Conservation (phyloP, 2,797 vertebrate species). For the Dryobates pubescens region DNA sequence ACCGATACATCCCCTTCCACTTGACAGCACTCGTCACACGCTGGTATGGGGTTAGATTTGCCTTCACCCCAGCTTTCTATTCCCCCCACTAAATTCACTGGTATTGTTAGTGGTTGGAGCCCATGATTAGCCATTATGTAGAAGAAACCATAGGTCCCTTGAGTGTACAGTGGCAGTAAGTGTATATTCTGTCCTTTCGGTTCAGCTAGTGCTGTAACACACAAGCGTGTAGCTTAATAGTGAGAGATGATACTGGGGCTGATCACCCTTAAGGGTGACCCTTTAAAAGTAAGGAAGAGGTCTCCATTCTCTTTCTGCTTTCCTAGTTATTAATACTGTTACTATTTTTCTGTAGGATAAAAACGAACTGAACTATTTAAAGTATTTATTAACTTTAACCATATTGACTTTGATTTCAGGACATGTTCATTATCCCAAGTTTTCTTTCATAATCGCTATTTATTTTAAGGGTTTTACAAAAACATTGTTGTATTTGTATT, state of each 20-base stretch:
- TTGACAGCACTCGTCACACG: not conserved
- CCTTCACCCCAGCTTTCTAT: conserved; percentile 56
- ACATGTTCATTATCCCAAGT: not conserved
- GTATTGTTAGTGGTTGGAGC: not conserved
- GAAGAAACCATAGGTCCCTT: not conserved
- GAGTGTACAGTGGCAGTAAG: not conserved
- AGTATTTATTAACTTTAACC: conserved; percentile 55
- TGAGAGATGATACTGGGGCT: not conserved
- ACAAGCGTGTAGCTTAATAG: not conserved
- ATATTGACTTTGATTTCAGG: not conserved
- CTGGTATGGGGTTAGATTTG: conserved; percentile 20
- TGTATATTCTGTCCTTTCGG: not conserved
- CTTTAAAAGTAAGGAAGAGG: not conserved
- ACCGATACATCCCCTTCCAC: not conserved
- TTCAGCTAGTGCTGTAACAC: not conserved
- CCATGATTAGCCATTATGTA: not conserved
- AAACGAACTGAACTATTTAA: conserved; percentile 21
- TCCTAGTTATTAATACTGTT: not conserved
- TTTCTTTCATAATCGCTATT: conserved; percentile 15
- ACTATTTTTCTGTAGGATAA: conserved; percentile 4
- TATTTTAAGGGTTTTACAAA: conserved; percentile 23
- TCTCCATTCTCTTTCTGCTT: not conserved
- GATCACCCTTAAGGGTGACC: not conserved
- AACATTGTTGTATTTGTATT: not conserved
- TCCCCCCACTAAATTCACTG: not conserved